Evolutionary conservation across 2,888 invertebrate genomes (phyloP).

Genomic region (Andrena marginata): DNA sequence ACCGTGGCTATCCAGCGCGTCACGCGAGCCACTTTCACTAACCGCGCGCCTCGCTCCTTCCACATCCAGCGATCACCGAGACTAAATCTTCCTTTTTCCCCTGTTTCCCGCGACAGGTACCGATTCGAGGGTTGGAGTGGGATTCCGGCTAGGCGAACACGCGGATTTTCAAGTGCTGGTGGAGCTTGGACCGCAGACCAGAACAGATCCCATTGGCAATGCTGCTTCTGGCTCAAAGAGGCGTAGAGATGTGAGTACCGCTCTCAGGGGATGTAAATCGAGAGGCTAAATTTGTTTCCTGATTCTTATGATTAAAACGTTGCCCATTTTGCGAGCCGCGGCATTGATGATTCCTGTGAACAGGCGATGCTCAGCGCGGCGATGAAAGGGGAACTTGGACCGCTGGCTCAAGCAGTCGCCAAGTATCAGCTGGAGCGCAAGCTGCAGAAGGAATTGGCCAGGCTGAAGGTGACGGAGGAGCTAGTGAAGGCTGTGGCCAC

Average conservation of each 20-base stretch:
- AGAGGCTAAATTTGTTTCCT: background rate
- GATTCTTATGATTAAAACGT: background rate
- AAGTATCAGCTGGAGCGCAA: conserved; percentile 79
- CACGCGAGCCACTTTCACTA: conserved; percentile 45
- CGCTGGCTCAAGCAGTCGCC: conserved; percentile 80
- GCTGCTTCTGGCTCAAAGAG: conserved; percentile 42
- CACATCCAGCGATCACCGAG: background rate
- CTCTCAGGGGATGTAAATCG: background rate
- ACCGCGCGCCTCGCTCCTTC: background rate
- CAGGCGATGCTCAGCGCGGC: conserved; percentile 78
- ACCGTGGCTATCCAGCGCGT: background rate
- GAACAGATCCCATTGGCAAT: conserved; percentile 89
- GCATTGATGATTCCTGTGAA: background rate
- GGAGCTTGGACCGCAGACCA: conserved; percentile 92
- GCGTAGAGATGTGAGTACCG: conserved; percentile 61
- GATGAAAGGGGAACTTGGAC: conserved; percentile 82
- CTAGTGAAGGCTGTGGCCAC: conserved; percentile 49
- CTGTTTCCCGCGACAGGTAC: conserved; percentile 87
- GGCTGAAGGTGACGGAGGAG: conserved; percentile 66
- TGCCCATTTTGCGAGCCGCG: no score
- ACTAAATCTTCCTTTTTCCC: conserved; percentile 72
- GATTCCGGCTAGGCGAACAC: conserved; percentile 92
- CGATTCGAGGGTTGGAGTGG: conserved; percentile 92
- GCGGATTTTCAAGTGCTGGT: conserved; percentile 92
- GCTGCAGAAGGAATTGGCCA: conserved; percentile 75